Evolutionary conservation across 1,140 invertebrate genomes (phyloP).

Genomic region (Nephotettix cincticeps): DNA sequence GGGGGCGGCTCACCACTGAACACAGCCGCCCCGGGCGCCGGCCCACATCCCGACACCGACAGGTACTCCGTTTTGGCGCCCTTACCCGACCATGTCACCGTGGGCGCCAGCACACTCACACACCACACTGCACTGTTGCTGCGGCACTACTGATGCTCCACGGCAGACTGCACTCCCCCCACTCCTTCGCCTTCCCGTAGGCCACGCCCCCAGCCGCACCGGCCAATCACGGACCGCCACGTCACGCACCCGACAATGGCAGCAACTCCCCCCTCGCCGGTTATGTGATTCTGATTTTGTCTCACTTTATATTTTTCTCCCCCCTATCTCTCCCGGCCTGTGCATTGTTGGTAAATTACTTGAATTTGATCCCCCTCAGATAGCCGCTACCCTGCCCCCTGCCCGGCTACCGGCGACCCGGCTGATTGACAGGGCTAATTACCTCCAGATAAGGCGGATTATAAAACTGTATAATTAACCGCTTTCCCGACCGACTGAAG

Average conservation of each 20-base stretch:
- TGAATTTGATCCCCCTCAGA: background rate
- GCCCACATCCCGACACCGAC: slow-evolving; percentile 35
- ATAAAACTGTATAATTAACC: background rate
- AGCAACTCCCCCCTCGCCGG: background rate
- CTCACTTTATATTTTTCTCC: background rate
- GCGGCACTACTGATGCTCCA: background rate
- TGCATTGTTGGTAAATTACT: slow-evolving; percentile 12
- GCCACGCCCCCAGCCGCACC: background rate
- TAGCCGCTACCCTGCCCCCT: background rate
- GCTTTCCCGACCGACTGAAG: background rate
- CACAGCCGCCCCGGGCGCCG: slow-evolving; percentile 15
- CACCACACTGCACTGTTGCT: background rate
- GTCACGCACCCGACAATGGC: slow-evolving; percentile 24
- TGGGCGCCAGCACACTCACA: background rate
- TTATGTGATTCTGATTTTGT: background rate
- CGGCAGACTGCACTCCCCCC: background rate
- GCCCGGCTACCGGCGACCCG: too few relatives aligned
- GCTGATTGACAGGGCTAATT: background rate
- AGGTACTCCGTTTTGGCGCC: slow-evolving; percentile 31
- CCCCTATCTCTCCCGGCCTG: background rate
- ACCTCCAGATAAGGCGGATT: background rate
- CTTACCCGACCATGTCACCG: background rate
- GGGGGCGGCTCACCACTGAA: slow-evolving; percentile 39
- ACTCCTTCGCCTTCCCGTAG: background rate
- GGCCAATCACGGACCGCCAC: slow-evolving; percentile 12